These are phyloP conservation scores for Melanotaenia pygmaea DNA, from an alignment of 2,797 vertebrate species.

Conservation along the genomic window DNA sequence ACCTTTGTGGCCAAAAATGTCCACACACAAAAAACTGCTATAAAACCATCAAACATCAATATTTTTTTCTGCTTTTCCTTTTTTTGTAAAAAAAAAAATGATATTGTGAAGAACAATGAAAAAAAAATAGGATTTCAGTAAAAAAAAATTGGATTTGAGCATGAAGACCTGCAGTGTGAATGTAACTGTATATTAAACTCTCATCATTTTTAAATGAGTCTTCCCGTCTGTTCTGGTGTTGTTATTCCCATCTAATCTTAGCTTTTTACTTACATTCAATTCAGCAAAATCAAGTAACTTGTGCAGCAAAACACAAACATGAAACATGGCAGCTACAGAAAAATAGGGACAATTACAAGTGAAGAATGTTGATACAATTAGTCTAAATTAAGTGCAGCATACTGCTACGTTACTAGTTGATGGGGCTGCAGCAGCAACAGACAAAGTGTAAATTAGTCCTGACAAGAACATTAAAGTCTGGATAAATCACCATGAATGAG, in stretches of 20 bases:
- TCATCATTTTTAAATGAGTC: constrained; percentile 13
- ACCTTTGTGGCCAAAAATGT: too few species aligned
- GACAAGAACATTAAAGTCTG: constrained; percentile 67
- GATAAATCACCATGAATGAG: constrained; percentile 65
- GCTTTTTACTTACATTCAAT: constrained; percentile 1
- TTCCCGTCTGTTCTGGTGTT: background rate
- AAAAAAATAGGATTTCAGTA: too few species aligned
- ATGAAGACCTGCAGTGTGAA: too few species aligned
- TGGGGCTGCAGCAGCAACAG: constrained; percentile 33
- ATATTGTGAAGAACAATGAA: too few species aligned
- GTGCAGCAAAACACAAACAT: constrained; percentile 2
- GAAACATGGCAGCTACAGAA: constrained; percentile 12
- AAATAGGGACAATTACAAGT: constrained; percentile 38
- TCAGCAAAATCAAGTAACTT: constrained; percentile 12
- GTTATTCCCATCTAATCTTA: constrained; percentile 7
- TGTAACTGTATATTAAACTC: background rate
- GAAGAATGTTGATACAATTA: constrained; percentile 50
- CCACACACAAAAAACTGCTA: too few species aligned
- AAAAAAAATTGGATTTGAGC: too few species aligned
- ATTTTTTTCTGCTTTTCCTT: too few species aligned
- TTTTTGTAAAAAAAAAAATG: too few species aligned
- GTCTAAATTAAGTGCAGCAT: constrained; percentile 52
- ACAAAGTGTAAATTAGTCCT: constrained; percentile 51
- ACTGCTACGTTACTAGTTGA: constrained; percentile 26
- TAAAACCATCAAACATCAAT: too few species aligned